Evolutionary conservation across 2,113 vertebrate species (phyloP).

Genomic region (Heterotilapia buettikoferi): DNA sequence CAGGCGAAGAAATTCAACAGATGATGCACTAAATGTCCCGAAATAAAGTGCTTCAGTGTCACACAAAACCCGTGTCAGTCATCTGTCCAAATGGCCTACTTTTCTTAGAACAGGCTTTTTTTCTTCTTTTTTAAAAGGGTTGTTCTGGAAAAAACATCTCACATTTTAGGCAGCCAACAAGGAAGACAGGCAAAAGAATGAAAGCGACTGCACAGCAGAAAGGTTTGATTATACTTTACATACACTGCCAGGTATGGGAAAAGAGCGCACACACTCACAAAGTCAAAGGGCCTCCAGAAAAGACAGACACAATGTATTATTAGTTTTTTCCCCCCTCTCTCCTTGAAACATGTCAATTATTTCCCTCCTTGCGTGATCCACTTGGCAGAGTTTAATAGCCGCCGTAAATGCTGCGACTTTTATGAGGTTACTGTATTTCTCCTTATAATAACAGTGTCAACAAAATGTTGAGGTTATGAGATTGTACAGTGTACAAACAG

Average conservation of each 20-base stretch:
- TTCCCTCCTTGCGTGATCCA: not conserved
- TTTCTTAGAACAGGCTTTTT: conserved; percentile 7
- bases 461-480: not conserved
- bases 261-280: not conserved
- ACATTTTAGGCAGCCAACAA: not conserved
- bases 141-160: not conserved
- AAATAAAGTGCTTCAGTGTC: conserved; percentile 25
- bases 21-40: not conserved
- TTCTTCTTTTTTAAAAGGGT: not conserved
- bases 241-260: not conserved
- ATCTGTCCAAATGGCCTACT: conserved; percentile 37
- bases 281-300: not conserved
- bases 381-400: conserved; percentile 24
- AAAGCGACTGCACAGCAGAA: not conserved
- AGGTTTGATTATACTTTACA: not conserved
- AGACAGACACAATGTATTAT: conserved; percentile 1
- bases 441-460: not conserved
- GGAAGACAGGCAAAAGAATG: not conserved
- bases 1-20: not conserved
- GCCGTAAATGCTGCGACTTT: not conserved
- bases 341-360: conserved; percentile 18
- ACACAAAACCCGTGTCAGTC: conserved; percentile 20
- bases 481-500: not conserved
- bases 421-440: conserved; percentile 10
- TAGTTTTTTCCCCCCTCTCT: not conserved